Evolutionary conservation across 2,888 invertebrate genomes (phyloP), one percentile per base, ranked within the genome.

Genomic region (Plutella xylostella): DNA sequence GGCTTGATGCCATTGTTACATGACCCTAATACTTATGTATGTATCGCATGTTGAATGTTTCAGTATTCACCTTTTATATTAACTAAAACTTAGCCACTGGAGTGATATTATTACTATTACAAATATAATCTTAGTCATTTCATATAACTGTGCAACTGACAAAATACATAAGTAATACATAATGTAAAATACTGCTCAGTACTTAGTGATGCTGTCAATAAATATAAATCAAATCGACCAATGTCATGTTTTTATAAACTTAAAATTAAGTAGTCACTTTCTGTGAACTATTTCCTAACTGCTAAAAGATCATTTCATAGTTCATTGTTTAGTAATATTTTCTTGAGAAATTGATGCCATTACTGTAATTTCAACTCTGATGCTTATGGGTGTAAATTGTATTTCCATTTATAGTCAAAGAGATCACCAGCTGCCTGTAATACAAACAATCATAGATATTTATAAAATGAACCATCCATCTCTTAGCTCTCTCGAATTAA

Each of bases 341-440:
- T 28, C 28, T 39, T 65, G 56, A 58, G 57, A 58, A 62, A 63
- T 57, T 65, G 66, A 63, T 71, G 72, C 77, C 66, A 70, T 63
- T 68, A 74, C 58, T 63, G 57, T 63, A 62, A 65, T 61, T 64
- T 63, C 58, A 60, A 65, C 65, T 66, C 59, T 61, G 70, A 68
- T 66, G 63, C 61, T 65, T 65, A 63, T 61, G 66, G 67, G 66
- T 59, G 66, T 60, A 63, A 66, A 69, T 65, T 61, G 65, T 43
- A 35, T 62, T 71, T 66, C 73, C 72, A 70, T 68, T 73, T 66
- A 65, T 66, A 70, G 56, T 75, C 63, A 72, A 73, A 73, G 68
- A 74, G 72, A 73, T 82, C 82, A 82, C 82, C 80, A 82, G 74
- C 80, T 76, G 80, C 82, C 82, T 82, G 82, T 69, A 82, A 82